Evolutionary conservation across 2,113 vertebrate species (phyloP).

Genomic region (Sus scrofa): T2T-Sscrofa CM000817.6:11632001-11632500

Average conservation of each 20-base stretch:
- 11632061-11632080: background rate
- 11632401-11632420: conserved; percentile 86
- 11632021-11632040: background rate
- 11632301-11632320: conserved; percentile 83
- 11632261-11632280: conserved; percentile 82
- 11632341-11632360: conserved; percentile 81
- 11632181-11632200: conserved; percentile 43
- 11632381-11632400: conserved; percentile 59
- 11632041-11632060: conserved; percentile 51
- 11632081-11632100: conserved; percentile 39
- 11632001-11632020: background rate
- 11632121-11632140: background rate
- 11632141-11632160: conserved; percentile 62
- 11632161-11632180: conserved; percentile 64
- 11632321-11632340: conserved; percentile 85
- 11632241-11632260: conserved; percentile 74
- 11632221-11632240: conserved; percentile 41
- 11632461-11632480: conserved; percentile 76
- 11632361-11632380: conserved; percentile 87
- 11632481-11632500: conserved; percentile 80
- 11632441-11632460: conserved; percentile 66
- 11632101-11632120: conserved; percentile 27
- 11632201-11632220: background rate
- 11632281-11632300: conserved; percentile 77
- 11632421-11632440: conserved; percentile 82